Evolutionary conservation across 2,113 vertebrate genomes (phyloP).

Genomic region (Chloebia gouldiae): DNA sequence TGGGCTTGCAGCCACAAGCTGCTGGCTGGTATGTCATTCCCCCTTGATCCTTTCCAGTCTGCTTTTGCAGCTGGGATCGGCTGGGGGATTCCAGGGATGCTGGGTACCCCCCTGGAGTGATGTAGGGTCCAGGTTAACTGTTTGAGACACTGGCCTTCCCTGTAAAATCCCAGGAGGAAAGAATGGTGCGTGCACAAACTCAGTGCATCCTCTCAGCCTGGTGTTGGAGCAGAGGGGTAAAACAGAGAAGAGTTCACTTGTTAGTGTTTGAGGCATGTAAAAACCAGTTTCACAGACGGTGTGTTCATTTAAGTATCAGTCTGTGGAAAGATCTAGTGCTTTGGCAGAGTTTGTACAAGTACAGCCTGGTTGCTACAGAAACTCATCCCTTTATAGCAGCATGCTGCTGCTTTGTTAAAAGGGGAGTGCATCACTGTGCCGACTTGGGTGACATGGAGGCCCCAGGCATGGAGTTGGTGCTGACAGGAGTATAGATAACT

Average conservation of each 20-base stretch:
- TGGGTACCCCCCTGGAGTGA: background rate
- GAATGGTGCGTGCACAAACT: fast-evolving
- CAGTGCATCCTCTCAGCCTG: background rate
- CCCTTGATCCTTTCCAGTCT: background rate
- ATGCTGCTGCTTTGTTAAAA: conserved; percentile 24
- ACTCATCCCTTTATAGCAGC: conserved; percentile 63
- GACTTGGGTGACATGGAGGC: conserved; percentile 31
- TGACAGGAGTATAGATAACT: background rate
- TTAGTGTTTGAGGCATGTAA: background rate
- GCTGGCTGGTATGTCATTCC: conserved; percentile 3
- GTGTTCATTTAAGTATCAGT: conserved; percentile 3
- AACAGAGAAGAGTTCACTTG: background rate
- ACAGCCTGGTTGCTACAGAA: conserved; percentile 59
- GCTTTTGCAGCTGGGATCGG: background rate
- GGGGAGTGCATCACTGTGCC: background rate
- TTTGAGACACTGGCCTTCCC: background rate
- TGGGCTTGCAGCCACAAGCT: background rate
- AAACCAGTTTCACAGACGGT: background rate
- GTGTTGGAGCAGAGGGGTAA: background rate
- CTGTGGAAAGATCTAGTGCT: conserved; percentile 56
- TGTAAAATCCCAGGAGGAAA: background rate
- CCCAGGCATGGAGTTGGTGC: background rate
- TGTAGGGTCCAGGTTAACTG: background rate
- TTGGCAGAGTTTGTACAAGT: conserved; percentile 61
- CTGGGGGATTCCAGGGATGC: background rate